Conservation (phyloP, 2,113 vertebrate species). For the Machaerirhynchus nigripectus region DNA sequence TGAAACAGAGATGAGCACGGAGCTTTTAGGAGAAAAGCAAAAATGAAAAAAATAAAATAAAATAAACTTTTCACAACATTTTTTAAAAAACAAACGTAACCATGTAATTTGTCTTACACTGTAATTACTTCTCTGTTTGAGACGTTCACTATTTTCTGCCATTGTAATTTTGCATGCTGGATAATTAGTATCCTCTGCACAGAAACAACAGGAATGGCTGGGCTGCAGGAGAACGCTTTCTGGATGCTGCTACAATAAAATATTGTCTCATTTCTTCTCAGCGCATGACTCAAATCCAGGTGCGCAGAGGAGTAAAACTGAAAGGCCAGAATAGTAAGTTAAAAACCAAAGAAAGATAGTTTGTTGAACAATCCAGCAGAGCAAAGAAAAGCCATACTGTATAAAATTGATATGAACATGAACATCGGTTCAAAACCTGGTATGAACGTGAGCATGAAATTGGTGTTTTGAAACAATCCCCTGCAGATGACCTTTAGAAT, state of each 20-base stretch:
- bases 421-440: neutral
- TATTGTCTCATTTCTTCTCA: neutral
- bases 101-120: constrained; percentile 10
- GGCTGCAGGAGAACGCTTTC: neutral
- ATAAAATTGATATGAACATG: neutral
- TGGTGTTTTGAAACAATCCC: neutral
- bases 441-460: neutral
- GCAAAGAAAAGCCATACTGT: neutral
- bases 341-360: neutral
- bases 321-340: neutral
- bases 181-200: constrained; percentile 39
- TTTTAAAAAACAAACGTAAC: neutral
- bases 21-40: neutral
- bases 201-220: constrained; percentile 16
- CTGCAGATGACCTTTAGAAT: constrained; percentile 10
- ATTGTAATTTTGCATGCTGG: constrained; percentile 29
- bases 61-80: neutral
- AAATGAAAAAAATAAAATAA: neutral
- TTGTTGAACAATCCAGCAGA: neutral
- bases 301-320: constrained; percentile 2
- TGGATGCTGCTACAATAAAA: neutral
- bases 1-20: neutral
- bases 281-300: neutral
- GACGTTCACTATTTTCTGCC: constrained; percentile 3
- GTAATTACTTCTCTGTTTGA: constrained; percentile 38